A percentile compares a stretch with the other conserved stretches of the same genome.
Evolutionary conservation across 2,797 vertebrate species (phyloP).

Genomic region (Synaphobranchus kaupii): DNA sequence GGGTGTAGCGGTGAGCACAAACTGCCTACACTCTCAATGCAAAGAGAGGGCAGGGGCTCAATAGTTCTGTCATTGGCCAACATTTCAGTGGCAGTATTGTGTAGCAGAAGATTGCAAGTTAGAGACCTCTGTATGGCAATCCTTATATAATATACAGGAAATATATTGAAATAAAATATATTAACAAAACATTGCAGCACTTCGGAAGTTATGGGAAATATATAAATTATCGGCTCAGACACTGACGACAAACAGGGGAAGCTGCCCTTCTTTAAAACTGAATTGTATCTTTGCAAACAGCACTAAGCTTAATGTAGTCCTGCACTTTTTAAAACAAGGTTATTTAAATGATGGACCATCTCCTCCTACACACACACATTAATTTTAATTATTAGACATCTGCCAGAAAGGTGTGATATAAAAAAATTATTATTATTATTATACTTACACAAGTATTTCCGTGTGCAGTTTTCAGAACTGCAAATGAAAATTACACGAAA

Average conservation of each 20-base stretch:
- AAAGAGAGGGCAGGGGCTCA: not conserved
- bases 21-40: not conserved
- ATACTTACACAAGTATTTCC: constrained; percentile 3
- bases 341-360: constrained; percentile 27
- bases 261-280: not conserved
- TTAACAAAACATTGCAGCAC: too few species aligned
- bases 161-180: too few species aligned
- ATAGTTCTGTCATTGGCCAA: not conserved
- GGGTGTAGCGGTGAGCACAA: not conserved
- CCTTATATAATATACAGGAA: not conserved
- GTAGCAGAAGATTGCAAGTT: not conserved
- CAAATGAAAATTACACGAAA: not conserved
- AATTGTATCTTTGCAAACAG: constrained; percentile 17
- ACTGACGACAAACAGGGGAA: not conserved
- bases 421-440: not conserved
- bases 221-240: not conserved
- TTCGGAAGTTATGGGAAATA: too few species aligned
- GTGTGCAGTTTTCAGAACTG: not conserved
- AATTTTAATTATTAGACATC: constrained; percentile 14
- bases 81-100: not conserved
- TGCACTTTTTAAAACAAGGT: constrained; percentile 25
- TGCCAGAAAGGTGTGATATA: too few species aligned
- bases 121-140: not conserved
- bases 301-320: constrained; percentile 28
- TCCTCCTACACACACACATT: constrained; percentile 16